Evolutionary conservation across 2,888 invertebrate genomes (phyloP).

Genomic region (Apotomis capreana): DNA sequence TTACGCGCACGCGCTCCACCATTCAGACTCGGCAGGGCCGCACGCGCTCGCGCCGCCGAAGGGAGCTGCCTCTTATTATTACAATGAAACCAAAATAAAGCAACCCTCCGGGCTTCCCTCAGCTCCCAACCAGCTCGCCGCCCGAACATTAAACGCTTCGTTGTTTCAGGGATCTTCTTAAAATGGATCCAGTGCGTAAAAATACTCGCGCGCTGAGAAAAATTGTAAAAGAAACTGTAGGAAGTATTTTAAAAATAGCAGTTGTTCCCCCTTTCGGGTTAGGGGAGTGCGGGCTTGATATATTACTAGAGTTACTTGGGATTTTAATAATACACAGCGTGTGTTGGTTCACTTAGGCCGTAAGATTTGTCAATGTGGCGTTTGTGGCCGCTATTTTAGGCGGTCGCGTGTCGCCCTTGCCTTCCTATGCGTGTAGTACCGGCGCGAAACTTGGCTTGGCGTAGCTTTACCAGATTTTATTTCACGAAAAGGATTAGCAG

Average conservation of each 20-base stretch:
- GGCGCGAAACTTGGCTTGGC: background rate
- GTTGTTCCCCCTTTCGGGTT: slow-evolving; percentile 67
- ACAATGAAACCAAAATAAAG: slow-evolving; percentile 64
- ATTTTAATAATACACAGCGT: slow-evolving; percentile 81
- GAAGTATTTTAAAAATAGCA: slow-evolving; percentile 82
- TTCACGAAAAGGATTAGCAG: background rate
- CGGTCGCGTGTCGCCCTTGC: slow-evolving; percentile 69
- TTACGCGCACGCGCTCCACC: slow-evolving; percentile 67
- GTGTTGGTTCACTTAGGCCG: slow-evolving; percentile 79
- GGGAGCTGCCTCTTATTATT: slow-evolving; percentile 78
- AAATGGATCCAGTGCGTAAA: slow-evolving; percentile 65
- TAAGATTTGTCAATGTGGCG: slow-evolving; percentile 81
- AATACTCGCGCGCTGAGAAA: slow-evolving; percentile 72
- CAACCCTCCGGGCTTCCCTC: slow-evolving; percentile 49
- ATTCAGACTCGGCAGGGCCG: slow-evolving; percentile 76
- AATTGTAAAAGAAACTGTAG: slow-evolving; percentile 79
- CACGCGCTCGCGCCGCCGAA: slow-evolving; percentile 70
- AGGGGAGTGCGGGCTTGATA: slow-evolving; percentile 78
- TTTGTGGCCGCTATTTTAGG: slow-evolving; percentile 79
- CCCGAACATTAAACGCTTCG: slow-evolving; percentile 43
- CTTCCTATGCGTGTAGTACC: background rate
- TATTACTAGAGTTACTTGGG: slow-evolving; percentile 79
- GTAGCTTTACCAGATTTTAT: no score
- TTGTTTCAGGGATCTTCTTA: slow-evolving; percentile 50
- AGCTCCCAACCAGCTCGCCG: slow-evolving; percentile 7